phyloP scores from a whole-genome alignment of 2,113 vertebrate species.

The Sterna hirundo region DNA sequence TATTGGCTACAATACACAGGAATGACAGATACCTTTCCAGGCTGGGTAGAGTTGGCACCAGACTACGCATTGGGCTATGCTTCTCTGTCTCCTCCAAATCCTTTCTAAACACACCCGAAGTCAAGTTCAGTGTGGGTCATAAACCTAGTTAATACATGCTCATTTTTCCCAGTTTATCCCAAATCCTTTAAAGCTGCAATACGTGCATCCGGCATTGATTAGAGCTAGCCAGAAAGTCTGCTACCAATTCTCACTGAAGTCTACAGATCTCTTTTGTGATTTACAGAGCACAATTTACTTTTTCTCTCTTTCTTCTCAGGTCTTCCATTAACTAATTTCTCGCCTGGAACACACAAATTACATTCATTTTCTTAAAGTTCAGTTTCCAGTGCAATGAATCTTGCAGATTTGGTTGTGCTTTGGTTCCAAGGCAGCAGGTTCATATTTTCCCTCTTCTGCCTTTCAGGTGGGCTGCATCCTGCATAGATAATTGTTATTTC shows the following conservation, averaged over 20 bases:
- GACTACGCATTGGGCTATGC: background rate
- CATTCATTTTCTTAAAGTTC: background rate
- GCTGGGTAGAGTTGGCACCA: background rate
- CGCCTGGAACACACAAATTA: background rate
- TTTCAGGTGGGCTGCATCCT: background rate
- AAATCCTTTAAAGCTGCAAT: background rate
- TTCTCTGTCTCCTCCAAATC: background rate
- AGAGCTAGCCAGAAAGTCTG: background rate
- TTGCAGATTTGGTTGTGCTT: background rate
- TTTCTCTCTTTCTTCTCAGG: background rate
- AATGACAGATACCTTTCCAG: background rate
- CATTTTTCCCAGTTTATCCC: background rate
- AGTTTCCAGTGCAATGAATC: background rate
- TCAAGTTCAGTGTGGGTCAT: background rate
- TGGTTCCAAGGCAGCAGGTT: background rate
- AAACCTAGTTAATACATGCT: background rate
- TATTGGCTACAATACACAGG: background rate
- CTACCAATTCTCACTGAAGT: background rate
- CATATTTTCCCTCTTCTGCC: background rate
- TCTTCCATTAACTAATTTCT: background rate
- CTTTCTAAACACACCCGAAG: background rate
- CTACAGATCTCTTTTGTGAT: background rate
- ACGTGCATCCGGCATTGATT: background rate
- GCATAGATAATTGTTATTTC: background rate
- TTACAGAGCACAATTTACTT: background rate